Base-by-base conservation (phyloP, 1,140 invertebrate species). In the Sycophila sp. region DNA sequence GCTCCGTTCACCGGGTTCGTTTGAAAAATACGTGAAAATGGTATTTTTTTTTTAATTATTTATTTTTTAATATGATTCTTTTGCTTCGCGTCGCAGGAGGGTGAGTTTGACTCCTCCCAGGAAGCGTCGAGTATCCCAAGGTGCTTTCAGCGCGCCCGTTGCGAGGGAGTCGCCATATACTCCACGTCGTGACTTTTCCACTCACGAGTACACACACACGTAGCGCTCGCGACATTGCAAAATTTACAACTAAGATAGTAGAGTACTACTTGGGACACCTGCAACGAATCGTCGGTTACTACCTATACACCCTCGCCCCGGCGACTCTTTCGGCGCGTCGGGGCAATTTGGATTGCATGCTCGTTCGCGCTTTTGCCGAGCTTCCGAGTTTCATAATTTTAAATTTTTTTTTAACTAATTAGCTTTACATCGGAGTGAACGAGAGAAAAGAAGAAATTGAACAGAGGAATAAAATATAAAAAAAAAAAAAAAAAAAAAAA, bases 221-320 rank as follows among this genome's bases (percentile, higher is more conserved):
- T 62, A 71, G n/a, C 47, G 42, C 22, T 63, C 62, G 74, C 60
- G 63, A 73, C 45, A 72, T 71, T 73, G 75, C 72, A 76, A 76
- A 82, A 80, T 81, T 79, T 80, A 79, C 79, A 83, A 77, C 77
- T 78, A 80, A 79, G 74, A 75, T 75, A 80, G 75, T 78, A 80
- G 73, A 81, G 79, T 77, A 78, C 79, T 75, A 80, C 68, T 75
- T 76, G 74, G 66, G 77, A 78, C 81, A 76, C 65, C 76, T 30
- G 60, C 68, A 63, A 64, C 49, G 68, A 64, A 70, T 38, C 47
- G 55, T 70, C 60, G 32, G 51, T 63, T 42, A 76, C 71, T 78
- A 82, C 63, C 79, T 82, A 81, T 75, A 79, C 73, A 74, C 65
- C 78, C 73, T 47, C 59, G 51, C 66, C 53, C 74, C 71, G 51